Evolutionary conservation across 2,888 invertebrate species (phyloP).

Genomic region (Clunio marinus): DNA sequence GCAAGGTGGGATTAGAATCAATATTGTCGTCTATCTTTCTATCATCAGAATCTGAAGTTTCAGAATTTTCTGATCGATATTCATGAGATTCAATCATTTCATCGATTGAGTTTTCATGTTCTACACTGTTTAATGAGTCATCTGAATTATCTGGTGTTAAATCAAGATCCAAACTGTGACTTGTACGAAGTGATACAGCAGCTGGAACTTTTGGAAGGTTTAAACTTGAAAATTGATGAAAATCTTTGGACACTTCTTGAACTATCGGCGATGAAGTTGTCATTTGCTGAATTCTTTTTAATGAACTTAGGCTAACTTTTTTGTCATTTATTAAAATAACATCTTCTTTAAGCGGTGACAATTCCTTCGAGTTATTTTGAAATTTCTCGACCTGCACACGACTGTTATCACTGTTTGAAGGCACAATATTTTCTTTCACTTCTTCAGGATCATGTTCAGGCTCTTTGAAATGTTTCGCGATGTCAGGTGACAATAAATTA

Average conservation of each 20-base stretch:
- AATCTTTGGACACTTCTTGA: not conserved
- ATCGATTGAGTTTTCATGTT: slow-evolving; percentile 27
- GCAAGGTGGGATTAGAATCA: slow-evolving; percentile 42
- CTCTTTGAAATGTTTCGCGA: slow-evolving; percentile 49
- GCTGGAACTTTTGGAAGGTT: slow-evolving; percentile 38
- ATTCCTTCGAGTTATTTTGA: no score
- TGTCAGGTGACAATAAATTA: slow-evolving; percentile 46
- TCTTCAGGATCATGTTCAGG: not conserved
- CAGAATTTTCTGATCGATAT: not conserved
- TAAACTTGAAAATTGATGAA: slow-evolving; percentile 42
- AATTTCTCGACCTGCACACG: not conserved
- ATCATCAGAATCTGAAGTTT: slow-evolving; percentile 39
- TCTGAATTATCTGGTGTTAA: not conserved
- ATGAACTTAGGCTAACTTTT: slow-evolving; percentile 40
- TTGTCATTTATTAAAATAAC: slow-evolving; percentile 41
- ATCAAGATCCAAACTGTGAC: slow-evolving; percentile 9
- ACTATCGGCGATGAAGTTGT: not conserved
- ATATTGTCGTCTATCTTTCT: not conserved
- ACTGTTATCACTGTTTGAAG: slow-evolving; percentile 4
- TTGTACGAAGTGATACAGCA: slow-evolving; percentile 9
- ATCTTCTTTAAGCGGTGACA: slow-evolving; percentile 39
- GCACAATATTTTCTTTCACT: slow-evolving; percentile 26
- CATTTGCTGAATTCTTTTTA: slow-evolving; percentile 39
- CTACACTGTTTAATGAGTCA: slow-evolving; percentile 21
- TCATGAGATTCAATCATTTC: not conserved